Base-by-base conservation (phyloP, 2,797 vertebrate genomes). In the Otus scops region DNA sequence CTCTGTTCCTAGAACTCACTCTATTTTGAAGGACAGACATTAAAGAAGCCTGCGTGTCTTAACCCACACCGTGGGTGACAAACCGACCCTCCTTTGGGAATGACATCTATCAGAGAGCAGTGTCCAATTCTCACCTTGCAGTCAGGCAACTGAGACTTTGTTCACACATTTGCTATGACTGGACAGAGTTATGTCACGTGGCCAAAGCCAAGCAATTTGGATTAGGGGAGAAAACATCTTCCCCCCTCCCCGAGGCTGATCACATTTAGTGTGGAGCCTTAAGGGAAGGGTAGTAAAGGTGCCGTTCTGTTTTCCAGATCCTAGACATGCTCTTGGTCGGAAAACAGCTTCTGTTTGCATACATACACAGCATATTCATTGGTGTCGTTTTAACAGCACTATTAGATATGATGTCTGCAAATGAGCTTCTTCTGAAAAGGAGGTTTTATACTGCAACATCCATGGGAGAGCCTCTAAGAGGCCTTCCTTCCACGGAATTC, bases 221-320 rank as follows among this genome's bases (percentile, higher is more conserved):
- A 68, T 9, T 54, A 54, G 24, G 26, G 61, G 17, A 67, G 20
- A 47, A 85, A 90, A 39, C 8, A 60, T 45, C 53, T 53, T 67
- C 87, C 7, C 4, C 60, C 57, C 71, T 13, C 6, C 6, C 38
- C 0, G 0, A 34, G 34, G 34, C 57, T 43, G 36, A 43, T 69
- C 30, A 69, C 20, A 15, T 17, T 39, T 41, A 64, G 12, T 24
- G 6, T 7, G 34, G 80, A 82, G 71, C 64, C 74, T 68, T 45
- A 45, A 87, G 51, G 59, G 78, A 91, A 79, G 54, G 81, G 51
- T 6, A 64, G 57, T 34, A 51, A 56, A 88, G 43, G 75, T 54
- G 34, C 20, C 63, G 36, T 15, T 85, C 51, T 88, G 78, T 89
- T 91, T 94, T 85, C 81, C 87, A 92, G 54, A 93, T 86, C 80